Evolutionary conservation across 2,113 vertebrate genomes (phyloP), one percentile per base, ranked within the genome.

Genomic region (Hypocryptadius cinnamomeus): DNA sequence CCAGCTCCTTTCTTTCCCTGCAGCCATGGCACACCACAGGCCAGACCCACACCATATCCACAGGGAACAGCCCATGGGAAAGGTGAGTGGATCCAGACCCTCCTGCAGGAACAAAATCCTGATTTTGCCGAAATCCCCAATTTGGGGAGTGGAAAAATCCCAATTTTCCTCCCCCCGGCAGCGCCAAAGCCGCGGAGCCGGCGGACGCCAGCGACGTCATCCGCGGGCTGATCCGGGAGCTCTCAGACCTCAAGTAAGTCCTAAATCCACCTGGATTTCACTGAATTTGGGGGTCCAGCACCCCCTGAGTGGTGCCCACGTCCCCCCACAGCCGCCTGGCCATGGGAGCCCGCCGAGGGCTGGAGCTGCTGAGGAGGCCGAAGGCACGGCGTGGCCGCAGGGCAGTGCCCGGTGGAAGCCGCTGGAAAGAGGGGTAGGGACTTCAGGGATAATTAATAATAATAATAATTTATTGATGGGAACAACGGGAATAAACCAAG

Each of bases 181-280:
- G 65, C 1, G 14, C 65, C 65, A 40, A 35, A 9, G 8, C 65
- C 25, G 2, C 10, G 1, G 85, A 87, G 42, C 76, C 3, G 0
- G 35, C 31, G 1, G 87, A 89, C 0, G 79, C 70, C 0, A 76
- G 47, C 2, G 70, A 61, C 2, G 7, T 69, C 70, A 15, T 89
- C 79, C 5, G 7, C 1, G 87, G 87, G 21, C 79, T 89, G 47
- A 89, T 89, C 54, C 63, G 22, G 35, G 87, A 89, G 4, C 87
- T 89, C 25, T 89, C 87, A 0, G 79, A 82, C 79, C 87, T 89
- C 63, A 89, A 89, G 87, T 89, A 35, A 89, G 85, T 57, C 25
- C 50, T 6, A 50, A 64, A 48, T 6, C 21, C 6, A 0, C 1
- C 0, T 4, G 57, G 11, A 22, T 56, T 31, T 18, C 25, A 35